phyloP scores from a whole-genome alignment of 2,888 invertebrate genomes.

The Agonopterix subpropinquella region DNA sequence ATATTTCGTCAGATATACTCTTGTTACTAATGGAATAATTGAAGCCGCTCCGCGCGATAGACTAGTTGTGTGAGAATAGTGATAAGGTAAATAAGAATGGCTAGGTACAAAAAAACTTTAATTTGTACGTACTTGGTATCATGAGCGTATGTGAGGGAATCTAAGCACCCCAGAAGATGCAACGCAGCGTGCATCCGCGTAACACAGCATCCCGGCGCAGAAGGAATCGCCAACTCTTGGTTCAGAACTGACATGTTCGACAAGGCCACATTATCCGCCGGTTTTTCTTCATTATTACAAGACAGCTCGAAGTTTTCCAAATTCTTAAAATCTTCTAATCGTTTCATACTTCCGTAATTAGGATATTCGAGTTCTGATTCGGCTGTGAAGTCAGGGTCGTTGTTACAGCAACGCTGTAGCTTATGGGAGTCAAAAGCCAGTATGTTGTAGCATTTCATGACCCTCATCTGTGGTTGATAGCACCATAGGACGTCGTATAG shows the following conservation, averaged over 20 bases:
- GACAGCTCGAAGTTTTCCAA: constrained; percentile 50
- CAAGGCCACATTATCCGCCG: constrained; percentile 43
- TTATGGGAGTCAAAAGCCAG: constrained; percentile 83
- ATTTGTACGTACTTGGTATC: constrained; percentile 73
- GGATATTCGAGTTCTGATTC: constrained; percentile 53
- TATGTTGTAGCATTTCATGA: constrained; percentile 88
- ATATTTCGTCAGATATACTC: too few species aligned
- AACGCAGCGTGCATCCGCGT: constrained; percentile 93
- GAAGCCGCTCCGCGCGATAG: too few species aligned
- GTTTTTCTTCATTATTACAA: constrained; percentile 37
- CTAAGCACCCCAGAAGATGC: constrained; percentile 91
- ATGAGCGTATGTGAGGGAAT: constrained; percentile 89
- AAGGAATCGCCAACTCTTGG: constrained; percentile 89
- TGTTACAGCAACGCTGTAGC: constrained; percentile 53
- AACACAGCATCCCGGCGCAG: constrained; percentile 79
- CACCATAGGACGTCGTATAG: constrained; percentile 96
- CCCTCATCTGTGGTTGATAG: constrained; percentile 80
- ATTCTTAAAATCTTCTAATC: constrained; percentile 60
- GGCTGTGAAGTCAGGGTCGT: constrained; percentile 35
- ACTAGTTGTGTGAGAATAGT: neutral
- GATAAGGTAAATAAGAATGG: neutral
- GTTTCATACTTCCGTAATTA: constrained; percentile 55
- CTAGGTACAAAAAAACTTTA: neutral
- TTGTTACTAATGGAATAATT: too few species aligned
- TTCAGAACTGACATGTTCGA: constrained; percentile 80